phyloP scores from a whole-genome alignment of 35 echinoderm and acorn worm species.

The Ophiothrix spiculata region DNA sequence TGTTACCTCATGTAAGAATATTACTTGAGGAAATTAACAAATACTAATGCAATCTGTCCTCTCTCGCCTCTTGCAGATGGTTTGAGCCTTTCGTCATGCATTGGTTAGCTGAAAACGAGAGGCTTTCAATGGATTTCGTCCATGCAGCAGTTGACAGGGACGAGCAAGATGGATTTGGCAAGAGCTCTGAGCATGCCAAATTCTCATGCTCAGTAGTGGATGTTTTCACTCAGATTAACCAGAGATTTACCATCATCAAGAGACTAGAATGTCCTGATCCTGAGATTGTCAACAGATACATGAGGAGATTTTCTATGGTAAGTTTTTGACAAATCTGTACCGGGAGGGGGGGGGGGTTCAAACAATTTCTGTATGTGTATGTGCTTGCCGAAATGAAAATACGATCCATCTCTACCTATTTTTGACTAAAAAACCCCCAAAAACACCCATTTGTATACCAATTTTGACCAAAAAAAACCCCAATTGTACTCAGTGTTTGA shows the following conservation, averaged over 20 bases:
- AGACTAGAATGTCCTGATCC: constrained; percentile 90
- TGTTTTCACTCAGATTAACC: constrained; percentile 96
- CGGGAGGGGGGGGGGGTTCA: too few relatives aligned
- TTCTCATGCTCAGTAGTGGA: constrained; percentile 98
- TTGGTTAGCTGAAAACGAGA: constrained; percentile 91
- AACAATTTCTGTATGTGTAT: too few relatives aligned
- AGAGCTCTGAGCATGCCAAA: constrained; percentile 88
- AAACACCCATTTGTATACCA: too few relatives aligned
- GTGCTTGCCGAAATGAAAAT: too few relatives aligned
- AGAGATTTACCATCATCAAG: constrained; percentile 94
- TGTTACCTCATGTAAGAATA: too few relatives aligned
- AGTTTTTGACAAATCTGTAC: too few relatives aligned
- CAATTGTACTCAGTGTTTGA: too few relatives aligned
- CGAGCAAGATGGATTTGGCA: constrained; percentile 82
- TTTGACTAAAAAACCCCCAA: too few relatives aligned
- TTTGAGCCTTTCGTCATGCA: constrained; percentile 99
- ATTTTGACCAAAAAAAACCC: too few relatives aligned
- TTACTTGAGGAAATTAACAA: too few relatives aligned
- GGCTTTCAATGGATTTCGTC: constrained; percentile 94
- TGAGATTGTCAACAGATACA: constrained; percentile 86
- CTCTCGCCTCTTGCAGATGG: constrained; percentile 60
- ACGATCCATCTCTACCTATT: too few relatives aligned
- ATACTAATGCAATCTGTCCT: too few relatives aligned
- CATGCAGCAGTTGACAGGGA: constrained; percentile 84
- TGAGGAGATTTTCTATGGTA: constrained; percentile 88